Evolutionary conservation across 2,888 invertebrate genomes (phyloP), one percentile per base, ranked within the genome.

Genomic region (Cloeon dipterum): DNA sequence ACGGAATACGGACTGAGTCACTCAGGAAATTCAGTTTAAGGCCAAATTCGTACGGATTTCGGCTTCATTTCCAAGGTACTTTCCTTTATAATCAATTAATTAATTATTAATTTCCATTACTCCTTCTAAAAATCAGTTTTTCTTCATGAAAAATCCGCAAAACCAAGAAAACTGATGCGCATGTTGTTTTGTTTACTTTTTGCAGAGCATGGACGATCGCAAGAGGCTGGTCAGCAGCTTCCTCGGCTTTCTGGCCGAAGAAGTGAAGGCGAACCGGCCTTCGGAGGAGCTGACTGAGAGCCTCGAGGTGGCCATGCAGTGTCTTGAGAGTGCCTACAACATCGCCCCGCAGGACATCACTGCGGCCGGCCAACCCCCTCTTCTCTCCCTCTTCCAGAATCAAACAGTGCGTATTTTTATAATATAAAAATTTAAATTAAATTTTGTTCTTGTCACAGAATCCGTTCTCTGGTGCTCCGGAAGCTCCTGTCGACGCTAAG

Each of bases 231-330:
- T 29, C 16, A 16, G 29, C 5, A 11, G 10, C 29, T 14, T 29
- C 29, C 7, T 29, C n/a, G 16, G 16, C 7, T 29, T 29, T 16
- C 29, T 29, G 8, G 29, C 13, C n/a, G 16, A n/a, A 16, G 29
- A 29, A 29, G 29, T 29, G n/a, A 5, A 29, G n/a, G 29, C 29
- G 7, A 29, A 29, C n/a, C n/a, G 29, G 7, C 29, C 29, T 5
- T 14, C 29, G 5, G 29, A 29, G n/a, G 29, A 29, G 29, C 29
- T 29, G 16, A 29, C 29, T 16, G 86, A 86, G 56, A 81, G 82
- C 52, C 62, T 91, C 36, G 89, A 89, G 63, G 94, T 96, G 40
- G 88, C 89, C 26, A 73, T 83, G 45, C 93, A 94, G 59, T 94
- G 94, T 57, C 63, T 93, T 46, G 88, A 93, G 58, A 78, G 81